A percentile compares a stretch with the other conserved stretches of the same genome.
Conservation (phyloP, 2,888 invertebrate genomes). For the Conchocele bisecta region DNA sequence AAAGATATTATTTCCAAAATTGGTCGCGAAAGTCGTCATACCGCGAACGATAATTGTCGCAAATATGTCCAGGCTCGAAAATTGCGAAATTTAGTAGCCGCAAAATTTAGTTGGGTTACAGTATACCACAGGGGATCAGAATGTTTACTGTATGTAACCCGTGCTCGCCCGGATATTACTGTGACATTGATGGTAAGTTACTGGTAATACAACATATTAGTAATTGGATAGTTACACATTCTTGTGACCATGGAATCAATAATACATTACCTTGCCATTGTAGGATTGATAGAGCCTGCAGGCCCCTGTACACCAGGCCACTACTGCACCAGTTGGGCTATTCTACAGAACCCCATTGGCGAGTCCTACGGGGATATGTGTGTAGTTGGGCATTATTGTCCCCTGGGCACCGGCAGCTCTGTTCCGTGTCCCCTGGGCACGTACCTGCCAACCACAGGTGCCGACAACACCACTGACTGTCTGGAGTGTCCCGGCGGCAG, state of each 20-base stretch:
- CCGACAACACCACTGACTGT: slow-evolving; percentile 63
- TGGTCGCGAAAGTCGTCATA: no score
- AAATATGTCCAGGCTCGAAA: no score
- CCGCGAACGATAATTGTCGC: no score
- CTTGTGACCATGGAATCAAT: no score
- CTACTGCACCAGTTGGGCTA: slow-evolving; percentile 70
- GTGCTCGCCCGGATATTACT: no score
- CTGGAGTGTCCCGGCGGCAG: slow-evolving; percentile 78
- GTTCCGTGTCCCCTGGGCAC: slow-evolving; percentile 78
- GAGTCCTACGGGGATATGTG: slow-evolving; percentile 77
- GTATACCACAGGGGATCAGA: no score
- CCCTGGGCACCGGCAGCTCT: slow-evolving; percentile 72
- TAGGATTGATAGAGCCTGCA: slow-evolving; percentile 71
- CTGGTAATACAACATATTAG: background rate
- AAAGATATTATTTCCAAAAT: no score
- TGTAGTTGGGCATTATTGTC: slow-evolving; percentile 78
- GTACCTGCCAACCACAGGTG: slow-evolving; percentile 70
- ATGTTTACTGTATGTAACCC: no score
- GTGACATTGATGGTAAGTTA: background rate
- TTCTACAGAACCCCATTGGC: slow-evolving; percentile 61
- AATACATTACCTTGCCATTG: no score
- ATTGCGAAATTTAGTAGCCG: no score
- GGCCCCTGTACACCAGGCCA: slow-evolving; percentile 75
- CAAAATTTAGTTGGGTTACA: no score
- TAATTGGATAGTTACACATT: background rate